These are phyloP conservation scores for Pherbina coryleti DNA, from an alignment of 2,888 invertebrate species.

Conservation along the genomic window DNA sequence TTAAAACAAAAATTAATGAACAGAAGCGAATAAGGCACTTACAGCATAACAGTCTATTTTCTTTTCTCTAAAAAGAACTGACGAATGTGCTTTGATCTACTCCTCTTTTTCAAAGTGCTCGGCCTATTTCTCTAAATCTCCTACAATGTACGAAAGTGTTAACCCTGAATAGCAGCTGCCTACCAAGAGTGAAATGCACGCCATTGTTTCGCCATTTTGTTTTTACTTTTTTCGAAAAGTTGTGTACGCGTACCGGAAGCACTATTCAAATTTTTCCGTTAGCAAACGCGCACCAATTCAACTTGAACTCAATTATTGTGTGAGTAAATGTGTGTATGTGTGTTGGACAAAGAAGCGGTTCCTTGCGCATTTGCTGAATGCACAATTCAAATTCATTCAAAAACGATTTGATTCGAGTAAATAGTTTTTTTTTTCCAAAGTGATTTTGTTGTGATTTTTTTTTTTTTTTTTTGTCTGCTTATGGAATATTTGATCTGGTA, in stretches of 20 bases:
- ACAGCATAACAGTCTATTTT: not conserved
- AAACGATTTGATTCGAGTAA: slow-evolving; percentile 23
- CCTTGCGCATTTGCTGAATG: slow-evolving; percentile 13
- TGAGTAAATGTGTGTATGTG: not conserved
- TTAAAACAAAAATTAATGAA: too few species aligned
- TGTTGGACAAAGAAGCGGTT: not conserved
- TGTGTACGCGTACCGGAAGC: slow-evolving; percentile 1
- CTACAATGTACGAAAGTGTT: too few species aligned
- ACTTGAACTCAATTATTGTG: slow-evolving; percentile 14
- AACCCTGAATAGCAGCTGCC: too few species aligned
- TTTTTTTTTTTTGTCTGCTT: not conserved
- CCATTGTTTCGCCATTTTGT: slow-evolving; percentile 3
- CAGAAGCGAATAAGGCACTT: too few species aligned
- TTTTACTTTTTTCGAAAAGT: not conserved
- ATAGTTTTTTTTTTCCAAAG: slow-evolving; percentile 24
- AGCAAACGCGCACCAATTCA: not conserved
- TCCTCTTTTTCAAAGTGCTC: too few species aligned
- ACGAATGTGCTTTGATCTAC: too few species aligned
- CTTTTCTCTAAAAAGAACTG: too few species aligned
- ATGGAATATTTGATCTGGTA: slow-evolving; percentile 47
- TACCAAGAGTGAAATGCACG: not conserved
- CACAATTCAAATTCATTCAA: slow-evolving; percentile 29
- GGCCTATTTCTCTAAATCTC: too few species aligned
- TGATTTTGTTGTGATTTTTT: slow-evolving; percentile 17
- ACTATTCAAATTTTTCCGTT: not conserved